A percentile compares a stretch with the other conserved stretches of the same genome.
phyloP scores from a whole-genome alignment of 2,888 invertebrate species.

The Vandiemenella viatica region DNA sequence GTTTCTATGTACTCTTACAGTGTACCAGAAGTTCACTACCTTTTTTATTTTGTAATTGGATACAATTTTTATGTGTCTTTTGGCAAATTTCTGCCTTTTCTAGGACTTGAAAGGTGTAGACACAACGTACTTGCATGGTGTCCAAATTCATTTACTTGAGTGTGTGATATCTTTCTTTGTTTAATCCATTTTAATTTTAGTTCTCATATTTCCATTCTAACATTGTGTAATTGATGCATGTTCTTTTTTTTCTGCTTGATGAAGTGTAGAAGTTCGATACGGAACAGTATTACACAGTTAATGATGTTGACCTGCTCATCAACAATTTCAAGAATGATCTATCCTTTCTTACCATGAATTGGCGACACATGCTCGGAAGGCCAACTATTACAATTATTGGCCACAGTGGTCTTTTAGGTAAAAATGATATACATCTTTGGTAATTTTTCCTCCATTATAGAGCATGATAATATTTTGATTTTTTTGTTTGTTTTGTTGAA shows the following conservation, averaged over 20 bases:
- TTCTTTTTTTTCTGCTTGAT: slow-evolving; percentile 17
- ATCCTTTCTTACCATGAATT: slow-evolving; percentile 88
- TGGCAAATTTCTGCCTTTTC: too few species aligned
- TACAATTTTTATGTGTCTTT: neutral
- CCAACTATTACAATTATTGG: slow-evolving; percentile 85
- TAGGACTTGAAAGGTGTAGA: too few species aligned
- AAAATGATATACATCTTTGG: too few species aligned
- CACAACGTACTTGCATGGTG: neutral
- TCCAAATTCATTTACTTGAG: neutral
- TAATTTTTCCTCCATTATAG: too few species aligned
- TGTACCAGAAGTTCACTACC: too few species aligned
- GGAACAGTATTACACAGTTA: slow-evolving; percentile 92
- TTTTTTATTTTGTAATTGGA: neutral
- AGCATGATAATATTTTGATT: too few species aligned
- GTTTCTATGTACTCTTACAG: too few species aligned
- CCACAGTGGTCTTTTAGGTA: slow-evolving; percentile 74
- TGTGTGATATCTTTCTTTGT: neutral
- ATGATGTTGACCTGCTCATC: slow-evolving; percentile 86
- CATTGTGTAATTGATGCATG: slow-evolving; percentile 17
- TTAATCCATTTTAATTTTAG: neutral
- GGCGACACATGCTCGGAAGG: slow-evolving; percentile 93
- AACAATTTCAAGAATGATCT: slow-evolving; percentile 88
- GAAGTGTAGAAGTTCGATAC: slow-evolving; percentile 66
- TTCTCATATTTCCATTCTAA: neutral
- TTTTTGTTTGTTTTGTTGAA: too few species aligned